Conservation (phyloP, 2,113 vertebrate genomes). For the Rhodinocichla rosea region DNA sequence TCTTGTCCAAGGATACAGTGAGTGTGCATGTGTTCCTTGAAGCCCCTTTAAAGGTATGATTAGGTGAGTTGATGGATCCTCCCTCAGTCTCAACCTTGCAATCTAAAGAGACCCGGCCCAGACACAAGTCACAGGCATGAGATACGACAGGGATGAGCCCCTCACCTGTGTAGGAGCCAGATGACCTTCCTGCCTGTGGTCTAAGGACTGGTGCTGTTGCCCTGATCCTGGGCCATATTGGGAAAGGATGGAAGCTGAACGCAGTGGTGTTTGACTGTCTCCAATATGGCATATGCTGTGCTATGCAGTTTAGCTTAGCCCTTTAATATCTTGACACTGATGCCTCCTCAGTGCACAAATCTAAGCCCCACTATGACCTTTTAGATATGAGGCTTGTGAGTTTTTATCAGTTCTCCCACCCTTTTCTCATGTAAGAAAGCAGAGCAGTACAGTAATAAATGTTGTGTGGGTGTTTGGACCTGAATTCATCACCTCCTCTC, state of each 20-base stretch:
- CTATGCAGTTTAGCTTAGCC: not conserved
- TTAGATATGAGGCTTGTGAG: not conserved
- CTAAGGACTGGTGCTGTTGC: not conserved
- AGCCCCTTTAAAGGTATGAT: not conserved
- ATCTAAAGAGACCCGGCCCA: not conserved
- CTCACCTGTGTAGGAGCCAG: not conserved
- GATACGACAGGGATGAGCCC: not conserved
- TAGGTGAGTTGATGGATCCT: not conserved
- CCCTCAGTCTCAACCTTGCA: not conserved
- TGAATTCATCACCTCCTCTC: slow-evolving; percentile 23
- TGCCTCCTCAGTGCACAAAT: not conserved
- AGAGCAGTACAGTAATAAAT: slow-evolving; percentile 25
- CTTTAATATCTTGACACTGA: not conserved
- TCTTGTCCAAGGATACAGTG: not conserved
- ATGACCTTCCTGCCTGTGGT: not conserved
- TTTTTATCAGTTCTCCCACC: slow-evolving; percentile 43
- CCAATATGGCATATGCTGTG: fast-evolving
- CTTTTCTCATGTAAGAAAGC: slow-evolving; percentile 33
- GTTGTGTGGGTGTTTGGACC: slow-evolving; percentile 35
- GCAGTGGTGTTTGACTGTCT: not conserved
- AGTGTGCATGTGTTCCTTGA: not conserved
- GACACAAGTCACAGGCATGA: not conserved
- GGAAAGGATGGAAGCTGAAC: not conserved
- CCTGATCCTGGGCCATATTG: not conserved
- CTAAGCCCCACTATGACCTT: not conserved